Evolutionary conservation across 2,888 invertebrate genomes (phyloP), one percentile per base, ranked within the genome.

Genomic region (Chaetoderma sp.): DNA sequence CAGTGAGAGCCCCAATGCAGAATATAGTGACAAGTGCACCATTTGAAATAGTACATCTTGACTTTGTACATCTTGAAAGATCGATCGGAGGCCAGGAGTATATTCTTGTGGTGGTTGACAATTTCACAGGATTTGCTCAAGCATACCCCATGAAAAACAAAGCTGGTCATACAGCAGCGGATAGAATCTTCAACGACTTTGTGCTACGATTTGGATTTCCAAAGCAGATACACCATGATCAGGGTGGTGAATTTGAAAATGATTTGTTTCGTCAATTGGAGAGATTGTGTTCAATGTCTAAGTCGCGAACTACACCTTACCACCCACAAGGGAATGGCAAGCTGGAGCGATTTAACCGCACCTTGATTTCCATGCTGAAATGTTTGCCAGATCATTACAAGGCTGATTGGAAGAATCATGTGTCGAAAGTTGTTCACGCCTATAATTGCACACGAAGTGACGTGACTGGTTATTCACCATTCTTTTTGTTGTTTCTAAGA

Each of bases 251-350:
- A 32, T 62, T 62, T 56, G 55, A 62, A 39, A 62, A 62, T 36
- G 10, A 4, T 2, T 28, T 62, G 36, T 62, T 55, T 21, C 25
- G 36, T 30, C 55, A 27, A 10, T 21, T 54, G 21, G 42, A 42
- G 28, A 8, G 47, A 16, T 27, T 33, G 27, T 45, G 60, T 45
- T 49, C 42, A 23, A 27, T 64, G 28, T 32, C 33, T 8, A 52
- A 52, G 18, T 64, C 54, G n/a, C 5, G 64, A 44, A 64, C 59
- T 8, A 64, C 65, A 10, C 56, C 65, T 2, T 60, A 65, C 27
- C 64, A 54, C 30, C 60, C 60, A 4, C 60, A 65, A 45, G 64
- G 64, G 16, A 65, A 60, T 33, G 65, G 65, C 18, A 55, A 65
- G 39, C 42, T 47, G 28, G 62, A 66, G 44, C n/a, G 66, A 13